These are phyloP conservation scores for Metridium senile DNA, from an alignment of 92 coral and sea anemone species.

Conservation along the genomic window DNA sequence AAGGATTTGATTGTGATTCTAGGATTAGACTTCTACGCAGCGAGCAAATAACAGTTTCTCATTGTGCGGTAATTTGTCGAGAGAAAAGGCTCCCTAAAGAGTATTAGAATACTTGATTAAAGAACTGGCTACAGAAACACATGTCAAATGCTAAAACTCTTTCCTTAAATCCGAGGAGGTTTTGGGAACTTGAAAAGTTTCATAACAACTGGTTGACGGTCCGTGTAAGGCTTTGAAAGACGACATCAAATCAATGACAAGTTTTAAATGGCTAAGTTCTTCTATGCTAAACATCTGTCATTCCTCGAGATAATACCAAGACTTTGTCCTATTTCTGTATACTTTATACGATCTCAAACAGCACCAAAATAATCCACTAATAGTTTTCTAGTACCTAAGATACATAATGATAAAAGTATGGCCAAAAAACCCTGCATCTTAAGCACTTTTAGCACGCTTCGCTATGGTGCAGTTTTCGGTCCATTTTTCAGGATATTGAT, in stretches of 20 bases:
- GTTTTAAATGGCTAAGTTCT: not conserved
- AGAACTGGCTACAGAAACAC: not conserved
- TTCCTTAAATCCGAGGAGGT: not conserved
- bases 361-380: not conserved
- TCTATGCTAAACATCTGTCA: slow-evolving; percentile 28
- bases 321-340: not conserved
- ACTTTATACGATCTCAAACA: not conserved
- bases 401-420: not conserved
- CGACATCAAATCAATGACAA: too few relatives aligned
- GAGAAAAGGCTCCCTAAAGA: not conserved
- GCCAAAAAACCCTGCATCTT: not conserved
- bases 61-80: not conserved
- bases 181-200: not conserved
- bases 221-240: not conserved
- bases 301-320: slow-evolving; percentile 16
- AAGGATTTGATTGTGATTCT: not conserved
- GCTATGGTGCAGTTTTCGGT: too few relatives aligned
- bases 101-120: not conserved
- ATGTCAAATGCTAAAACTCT: not conserved
- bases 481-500: too few relatives aligned
- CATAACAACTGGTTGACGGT: not conserved
- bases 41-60: not conserved
- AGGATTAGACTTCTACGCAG: not conserved
- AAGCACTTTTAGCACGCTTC: not conserved
- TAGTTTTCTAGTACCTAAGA: not conserved